Base-by-base conservation (phyloP, 1,140 invertebrate species). In the Vollenhovia emeryi region DNA sequence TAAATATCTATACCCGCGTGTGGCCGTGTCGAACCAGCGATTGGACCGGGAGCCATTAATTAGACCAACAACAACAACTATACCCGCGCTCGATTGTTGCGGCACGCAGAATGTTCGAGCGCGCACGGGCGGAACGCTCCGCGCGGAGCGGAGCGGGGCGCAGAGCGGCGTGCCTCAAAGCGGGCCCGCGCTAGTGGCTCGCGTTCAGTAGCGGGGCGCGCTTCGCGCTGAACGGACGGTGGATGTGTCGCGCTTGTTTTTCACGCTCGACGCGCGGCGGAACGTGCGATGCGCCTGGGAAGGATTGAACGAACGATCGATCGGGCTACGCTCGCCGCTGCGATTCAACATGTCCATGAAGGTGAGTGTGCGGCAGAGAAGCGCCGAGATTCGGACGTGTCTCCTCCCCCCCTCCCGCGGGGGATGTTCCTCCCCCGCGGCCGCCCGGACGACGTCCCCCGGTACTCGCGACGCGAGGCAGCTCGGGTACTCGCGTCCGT, bases 271-370 rank as follows among this genome's bases (percentile, higher is more conserved):
- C 71, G 13, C 11, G 55, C 57, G 52, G n/a, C 27, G 18, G 30
- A 11, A 83, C 62, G 40, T 40, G 43, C 75, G 71, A 85, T 85
- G 71, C 36, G 5, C 27, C n/a, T 57, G n/a, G 24, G 5, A n/a
- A 73, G 66, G 21, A 71, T 52, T 11, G 13, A 71, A 76, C 55
- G 33, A 76, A 43, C 45, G 52, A 45, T 86, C 71, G 52, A 88
- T 86, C 43, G 45, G 45, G 11, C 43, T 68, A 66, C 60, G 73
- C 62, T 13, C 55, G 45, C 52, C 7, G 18, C 21, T 24, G 30
- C 64, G 50, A 1, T 82, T 43, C 78, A 88, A 71, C 55, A 89
- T 89, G 87, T 89, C 87, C 59, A 89, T 89, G 87, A 89, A 89
- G 84, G 87, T 89, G 43, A 89, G 83, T 21, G 15, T 15, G 15